These are phyloP conservation scores for Orthosia gothica DNA, from an alignment of 2,888 invertebrate genomes.

Conservation along the genomic window DNA sequence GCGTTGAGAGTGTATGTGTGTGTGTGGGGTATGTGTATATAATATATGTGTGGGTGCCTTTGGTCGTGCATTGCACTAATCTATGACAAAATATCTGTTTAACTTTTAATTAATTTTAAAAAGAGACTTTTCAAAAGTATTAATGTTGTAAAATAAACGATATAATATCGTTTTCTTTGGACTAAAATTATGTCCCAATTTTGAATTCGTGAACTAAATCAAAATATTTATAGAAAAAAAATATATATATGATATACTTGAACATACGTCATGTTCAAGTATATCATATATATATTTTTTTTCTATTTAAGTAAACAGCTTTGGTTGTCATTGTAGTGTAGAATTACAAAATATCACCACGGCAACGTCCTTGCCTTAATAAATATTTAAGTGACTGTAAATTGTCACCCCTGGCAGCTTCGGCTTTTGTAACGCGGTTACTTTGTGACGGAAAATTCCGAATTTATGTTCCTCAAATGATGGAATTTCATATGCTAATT, in stretches of 20 bases:
- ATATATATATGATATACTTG: neutral
- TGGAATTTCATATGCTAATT: neutral
- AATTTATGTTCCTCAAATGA: neutral
- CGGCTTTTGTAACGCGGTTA: neutral
- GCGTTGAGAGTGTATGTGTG: too few relatives aligned
- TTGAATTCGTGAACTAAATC: neutral
- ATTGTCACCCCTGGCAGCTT: constrained; percentile 22
- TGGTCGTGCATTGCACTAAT: neutral
- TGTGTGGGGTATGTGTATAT: too few relatives aligned
- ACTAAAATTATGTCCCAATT: neutral
- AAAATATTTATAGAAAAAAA: neutral
- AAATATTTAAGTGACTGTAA: constrained; percentile 51
- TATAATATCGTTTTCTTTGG: too few relatives aligned
- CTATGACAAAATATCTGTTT: neutral
- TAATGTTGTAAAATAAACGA: neutral
- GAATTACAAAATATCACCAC: constrained; percentile 16
- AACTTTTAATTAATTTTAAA: neutral
- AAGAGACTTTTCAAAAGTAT: neutral
- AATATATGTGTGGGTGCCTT: too few relatives aligned
- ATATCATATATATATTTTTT: too few relatives aligned
- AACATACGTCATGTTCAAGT: too few relatives aligned
- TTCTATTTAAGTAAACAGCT: too few relatives aligned
- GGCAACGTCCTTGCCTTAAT: constrained; percentile 41
- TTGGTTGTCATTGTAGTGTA: constrained; percentile 15
- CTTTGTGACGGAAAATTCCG: neutral